Percentiles rank a stretch among this genome's conserved stretches.
phyloP scores from a whole-genome alignment of 2,797 vertebrate genomes.

The Lepilemur septentrionalis region DNA sequence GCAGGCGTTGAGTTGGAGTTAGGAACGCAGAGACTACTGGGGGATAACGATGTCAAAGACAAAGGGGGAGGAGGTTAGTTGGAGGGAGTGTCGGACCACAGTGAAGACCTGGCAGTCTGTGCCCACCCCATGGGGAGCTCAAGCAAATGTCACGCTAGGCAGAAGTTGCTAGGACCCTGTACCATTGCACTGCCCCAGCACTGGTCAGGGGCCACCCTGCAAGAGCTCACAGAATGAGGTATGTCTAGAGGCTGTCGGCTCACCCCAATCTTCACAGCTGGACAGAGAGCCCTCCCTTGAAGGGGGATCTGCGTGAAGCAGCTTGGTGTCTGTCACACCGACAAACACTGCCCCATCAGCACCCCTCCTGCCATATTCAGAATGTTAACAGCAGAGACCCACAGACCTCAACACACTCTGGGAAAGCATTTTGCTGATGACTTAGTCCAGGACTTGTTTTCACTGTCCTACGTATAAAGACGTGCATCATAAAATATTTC shows the following conservation, averaged over 20 bases:
- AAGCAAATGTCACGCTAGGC: background rate
- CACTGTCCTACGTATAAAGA: background rate
- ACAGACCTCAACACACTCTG: background rate
- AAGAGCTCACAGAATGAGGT: background rate
- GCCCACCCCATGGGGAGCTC: background rate
- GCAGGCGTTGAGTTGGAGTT: background rate
- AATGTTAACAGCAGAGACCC: too few relatives aligned
- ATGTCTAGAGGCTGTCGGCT: background rate
- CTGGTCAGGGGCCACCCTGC: rapidly evolving
- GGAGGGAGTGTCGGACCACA: background rate
- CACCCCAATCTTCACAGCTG: background rate
- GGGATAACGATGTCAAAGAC: background rate
- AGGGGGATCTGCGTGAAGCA: rapidly evolving
- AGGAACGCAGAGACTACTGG: background rate
- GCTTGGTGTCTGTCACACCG: rapidly evolving
- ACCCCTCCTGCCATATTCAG: background rate
- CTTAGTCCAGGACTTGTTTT: background rate
- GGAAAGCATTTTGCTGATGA: background rate
- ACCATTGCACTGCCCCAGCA: background rate
- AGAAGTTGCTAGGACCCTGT: background rate
- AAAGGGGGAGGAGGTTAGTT: background rate
- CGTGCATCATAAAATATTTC: background rate
- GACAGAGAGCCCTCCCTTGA: background rate
- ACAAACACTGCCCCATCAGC: rapidly evolving
- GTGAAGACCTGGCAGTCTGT: background rate